A percentile compares a stretch with the other conserved stretches of the same genome.
Conservation (phyloP, 92 coral and sea anemone species). For the Umimayanthus kanabou region DNA sequence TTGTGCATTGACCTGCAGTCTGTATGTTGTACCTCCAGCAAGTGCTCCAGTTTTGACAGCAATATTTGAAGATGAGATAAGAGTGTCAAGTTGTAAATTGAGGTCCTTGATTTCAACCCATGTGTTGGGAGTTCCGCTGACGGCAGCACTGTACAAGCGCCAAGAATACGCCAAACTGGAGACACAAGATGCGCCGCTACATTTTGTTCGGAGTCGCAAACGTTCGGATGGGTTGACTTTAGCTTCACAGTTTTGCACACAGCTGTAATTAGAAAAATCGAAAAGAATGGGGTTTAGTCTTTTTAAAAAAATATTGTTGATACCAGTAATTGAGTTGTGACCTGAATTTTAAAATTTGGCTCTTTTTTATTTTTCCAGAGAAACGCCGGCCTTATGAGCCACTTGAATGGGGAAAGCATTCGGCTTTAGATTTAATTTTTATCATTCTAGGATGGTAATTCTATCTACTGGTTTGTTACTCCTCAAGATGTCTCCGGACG, state of each 20-base stretch:
- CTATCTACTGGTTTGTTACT: too few species aligned
- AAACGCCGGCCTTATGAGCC: too few species aligned
- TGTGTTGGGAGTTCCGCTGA: slow-evolving; percentile 4
- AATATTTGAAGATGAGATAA: slow-evolving; percentile 42
- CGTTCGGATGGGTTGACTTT: slow-evolving; percentile 59
- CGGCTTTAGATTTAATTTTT: too few species aligned
- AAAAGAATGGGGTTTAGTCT: background rate
- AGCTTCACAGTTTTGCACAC: slow-evolving; percentile 62
- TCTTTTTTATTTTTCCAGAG: too few species aligned
- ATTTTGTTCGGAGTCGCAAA: slow-evolving; percentile 51
- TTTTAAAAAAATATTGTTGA: too few species aligned
- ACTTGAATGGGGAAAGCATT: too few species aligned
- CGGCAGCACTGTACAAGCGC: slow-evolving; percentile 42
- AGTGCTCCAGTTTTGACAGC: slow-evolving; percentile 39
- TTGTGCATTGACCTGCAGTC: slow-evolving; percentile 36
- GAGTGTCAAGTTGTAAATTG: slow-evolving; percentile 40
- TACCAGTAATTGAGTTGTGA: too few species aligned
- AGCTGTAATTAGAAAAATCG: slow-evolving; percentile 40
- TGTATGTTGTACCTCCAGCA: slow-evolving; percentile 33
- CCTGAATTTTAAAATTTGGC: too few species aligned
- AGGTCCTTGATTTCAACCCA: slow-evolving; percentile 42
- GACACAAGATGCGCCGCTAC: slow-evolving; percentile 46
- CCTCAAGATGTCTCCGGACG: too few species aligned
- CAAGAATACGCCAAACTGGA: slow-evolving; percentile 45
- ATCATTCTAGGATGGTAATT: too few species aligned